Percentiles rank a stretch among this genome's conserved stretches.
These are phyloP conservation scores for Mylabris phalerata DNA, from an alignment of 1,140 invertebrate species.

Conservation along the genomic window DNA sequence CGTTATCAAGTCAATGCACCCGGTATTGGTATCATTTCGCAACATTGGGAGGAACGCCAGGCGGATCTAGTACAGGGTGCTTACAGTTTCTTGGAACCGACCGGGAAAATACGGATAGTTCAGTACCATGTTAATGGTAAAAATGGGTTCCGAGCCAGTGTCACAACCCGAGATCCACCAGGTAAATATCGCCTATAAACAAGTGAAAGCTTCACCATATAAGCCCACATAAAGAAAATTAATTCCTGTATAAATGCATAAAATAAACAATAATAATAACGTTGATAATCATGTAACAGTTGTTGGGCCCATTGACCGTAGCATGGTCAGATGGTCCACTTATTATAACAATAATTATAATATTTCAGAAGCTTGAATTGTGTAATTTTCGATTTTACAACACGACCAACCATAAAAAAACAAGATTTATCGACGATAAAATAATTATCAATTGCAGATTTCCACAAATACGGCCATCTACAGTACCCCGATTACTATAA, in stretches of 20 bases:
- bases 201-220: neutral
- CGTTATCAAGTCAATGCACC: conserved; percentile 44
- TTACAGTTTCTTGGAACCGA: conserved; percentile 46
- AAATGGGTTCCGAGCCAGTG: conserved; percentile 43
- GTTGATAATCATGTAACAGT: neutral
- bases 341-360: neutral
- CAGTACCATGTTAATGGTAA: conserved; percentile 44
- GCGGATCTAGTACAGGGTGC: conserved; percentile 42
- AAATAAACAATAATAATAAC: conserved; percentile 1
- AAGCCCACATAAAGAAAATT: neutral
- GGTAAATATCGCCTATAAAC: conserved; percentile 10
- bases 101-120: conserved; percentile 44
- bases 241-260: neutral
- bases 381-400: no score
- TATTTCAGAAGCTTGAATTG: no score
- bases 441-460: conserved; percentile 19
- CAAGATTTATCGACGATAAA: no score
- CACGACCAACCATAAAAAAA: no score
- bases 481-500: conserved; percentile 27
- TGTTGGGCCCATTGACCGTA: conserved; percentile 1
- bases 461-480: conserved; percentile 20
- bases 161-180: conserved; percentile 39
- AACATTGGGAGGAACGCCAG: conserved; percentile 44
- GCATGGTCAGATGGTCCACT: conserved; percentile 1
- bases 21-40: conserved; percentile 33